These are phyloP conservation scores for Ophion slaviceki DNA, from an alignment of 2,888 invertebrate genomes.

Conservation along the genomic window DNA sequence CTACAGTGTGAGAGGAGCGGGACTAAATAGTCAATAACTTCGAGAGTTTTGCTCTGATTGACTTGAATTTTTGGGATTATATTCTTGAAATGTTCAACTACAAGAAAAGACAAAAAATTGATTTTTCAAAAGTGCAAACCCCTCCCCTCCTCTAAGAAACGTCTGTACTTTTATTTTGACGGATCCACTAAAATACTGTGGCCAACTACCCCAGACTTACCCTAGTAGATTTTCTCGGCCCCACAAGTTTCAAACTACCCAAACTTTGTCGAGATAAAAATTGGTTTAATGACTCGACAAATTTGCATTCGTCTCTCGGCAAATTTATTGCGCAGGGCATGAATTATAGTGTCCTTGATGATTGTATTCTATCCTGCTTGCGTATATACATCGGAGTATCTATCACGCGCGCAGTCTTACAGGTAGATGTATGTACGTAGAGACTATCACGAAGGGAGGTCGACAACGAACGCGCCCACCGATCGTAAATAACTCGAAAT, in stretches of 20 bases:
- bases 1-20: too few relatives aligned
- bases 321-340: not conserved
- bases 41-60: too few relatives aligned
- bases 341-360: not conserved
- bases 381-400: conserved; percentile 5
- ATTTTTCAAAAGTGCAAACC: too few relatives aligned
- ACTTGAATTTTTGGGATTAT: too few relatives aligned
- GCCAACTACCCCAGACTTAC: not conserved
- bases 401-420: not conserved
- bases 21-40: too few relatives aligned
- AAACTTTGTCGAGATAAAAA: not conserved
- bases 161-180: too few relatives aligned
- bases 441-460: conserved; percentile 44
- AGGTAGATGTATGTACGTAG: not conserved
- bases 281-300: not conserved
- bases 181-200: too few relatives aligned
- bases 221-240: not conserved
- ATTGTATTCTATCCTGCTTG: not conserved
- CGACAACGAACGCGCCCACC: conserved; percentile 67
- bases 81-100: too few relatives aligned
- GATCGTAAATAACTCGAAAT: conserved; percentile 76
- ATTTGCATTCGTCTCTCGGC: not conserved
- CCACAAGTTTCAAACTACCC: not conserved
- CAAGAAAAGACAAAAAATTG: too few relatives aligned
- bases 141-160: too few relatives aligned